Evolutionary conservation across 37 sponge, comb jelly and placozoan genomes (phyloP).

Genomic region (Hexactinellida sp.): DNA sequence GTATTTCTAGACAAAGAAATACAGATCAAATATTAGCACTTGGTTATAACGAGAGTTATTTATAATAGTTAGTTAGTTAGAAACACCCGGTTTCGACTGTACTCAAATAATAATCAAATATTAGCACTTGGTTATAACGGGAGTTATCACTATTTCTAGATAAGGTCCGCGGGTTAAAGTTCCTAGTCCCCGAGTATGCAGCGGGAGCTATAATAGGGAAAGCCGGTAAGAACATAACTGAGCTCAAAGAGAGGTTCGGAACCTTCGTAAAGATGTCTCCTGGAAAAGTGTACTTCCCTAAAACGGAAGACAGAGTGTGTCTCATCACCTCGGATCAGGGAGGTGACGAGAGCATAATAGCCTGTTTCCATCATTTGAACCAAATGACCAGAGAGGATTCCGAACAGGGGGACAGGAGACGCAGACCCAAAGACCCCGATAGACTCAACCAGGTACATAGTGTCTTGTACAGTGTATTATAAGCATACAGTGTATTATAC

Average conservation of each 20-base stretch:
- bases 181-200: constrained; percentile 64
- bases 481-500: neutral
- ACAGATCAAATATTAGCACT: too few relatives aligned
- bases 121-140: too few relatives aligned
- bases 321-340: constrained; percentile 35
- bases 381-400: neutral
- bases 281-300: constrained; percentile 59
- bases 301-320: constrained; percentile 65
- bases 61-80: too few relatives aligned
- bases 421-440: constrained; percentile 17
- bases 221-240: constrained; percentile 58
- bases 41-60: too few relatives aligned
- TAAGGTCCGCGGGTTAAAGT: constrained; percentile 34
- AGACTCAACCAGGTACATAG: neutral
- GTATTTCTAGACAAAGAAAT: too few relatives aligned
- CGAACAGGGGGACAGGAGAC: neutral
- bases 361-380: neutral
- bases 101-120: too few relatives aligned
- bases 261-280: constrained; percentile 70
- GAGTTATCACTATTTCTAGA: too few relatives aligned
- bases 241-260: constrained; percentile 46
- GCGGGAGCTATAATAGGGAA: constrained; percentile 87
- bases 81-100: too few relatives aligned
- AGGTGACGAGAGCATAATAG: neutral
- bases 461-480: neutral